These are phyloP conservation scores for Lumbricus terrestris DNA, from an alignment of 2,888 invertebrate genomes.

Conservation along the genomic window DNA sequence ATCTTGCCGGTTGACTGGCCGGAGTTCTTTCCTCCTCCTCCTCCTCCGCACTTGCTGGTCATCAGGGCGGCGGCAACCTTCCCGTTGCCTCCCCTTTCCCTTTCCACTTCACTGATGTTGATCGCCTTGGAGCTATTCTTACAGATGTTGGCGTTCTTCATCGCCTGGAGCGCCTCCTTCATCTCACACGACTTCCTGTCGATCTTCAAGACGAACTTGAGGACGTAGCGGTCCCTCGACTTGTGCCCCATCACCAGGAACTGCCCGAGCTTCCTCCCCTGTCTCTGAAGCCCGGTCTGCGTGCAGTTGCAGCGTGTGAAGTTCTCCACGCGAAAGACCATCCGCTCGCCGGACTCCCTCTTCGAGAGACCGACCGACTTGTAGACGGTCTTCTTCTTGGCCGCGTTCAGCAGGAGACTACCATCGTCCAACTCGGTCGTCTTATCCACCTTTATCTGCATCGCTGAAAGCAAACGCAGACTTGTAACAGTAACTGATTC, in stretches of 20 bases:
- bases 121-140: slow-evolving; percentile 8
- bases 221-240: background rate
- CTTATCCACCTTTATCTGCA: slow-evolving; percentile 12
- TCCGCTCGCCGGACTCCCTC: background rate
- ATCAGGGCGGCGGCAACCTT: background rate
- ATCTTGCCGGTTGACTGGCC: background rate
- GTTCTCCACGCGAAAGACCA: background rate
- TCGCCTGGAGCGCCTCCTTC: background rate
- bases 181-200: background rate
- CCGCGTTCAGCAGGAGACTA: background rate
- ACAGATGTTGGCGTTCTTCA: background rate
- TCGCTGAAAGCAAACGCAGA: background rate
- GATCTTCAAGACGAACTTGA: slow-evolving; percentile 7
- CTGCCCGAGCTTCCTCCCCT: background rate
- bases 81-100: background rate
- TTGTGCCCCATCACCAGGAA: slow-evolving; percentile 8
- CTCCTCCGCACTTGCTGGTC: background rate
- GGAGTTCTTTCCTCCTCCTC: no score
- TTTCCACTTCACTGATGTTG: background rate
- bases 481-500: background rate
- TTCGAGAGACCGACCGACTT: background rate
- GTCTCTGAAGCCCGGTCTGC: background rate
- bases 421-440: background rate
- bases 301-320: slow-evolving; percentile 11
- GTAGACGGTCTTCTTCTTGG: background rate